phyloP scores from a whole-genome alignment of 2,888 invertebrate genomes.

The Aquatica leii region DNA sequence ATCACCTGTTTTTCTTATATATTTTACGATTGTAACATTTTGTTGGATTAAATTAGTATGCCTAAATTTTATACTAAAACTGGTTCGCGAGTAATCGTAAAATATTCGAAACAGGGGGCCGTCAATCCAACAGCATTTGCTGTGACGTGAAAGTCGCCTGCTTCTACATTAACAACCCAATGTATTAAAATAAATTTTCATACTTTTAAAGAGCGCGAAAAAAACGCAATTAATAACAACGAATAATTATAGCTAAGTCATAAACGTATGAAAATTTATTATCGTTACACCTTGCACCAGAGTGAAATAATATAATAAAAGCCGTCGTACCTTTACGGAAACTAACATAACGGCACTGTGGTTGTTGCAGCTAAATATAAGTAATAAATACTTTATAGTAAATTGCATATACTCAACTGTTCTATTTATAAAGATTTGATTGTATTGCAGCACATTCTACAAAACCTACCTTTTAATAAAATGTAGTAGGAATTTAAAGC shows the following conservation, averaged over 20 bases:
- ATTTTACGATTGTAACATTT: conserved; percentile 26
- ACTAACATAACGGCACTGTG: conserved; percentile 32
- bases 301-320: conserved; percentile 34
- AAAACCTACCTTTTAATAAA: conserved; percentile 39
- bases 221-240: conserved; percentile 16
- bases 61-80: not conserved
- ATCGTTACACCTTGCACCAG: conserved; percentile 42
- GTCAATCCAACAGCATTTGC: conserved; percentile 47
- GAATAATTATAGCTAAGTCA: not conserved
- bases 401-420: conserved; percentile 25
- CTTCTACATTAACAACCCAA: conserved; percentile 43
- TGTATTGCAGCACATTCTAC: conserved; percentile 29
- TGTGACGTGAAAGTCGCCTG: conserved; percentile 48
- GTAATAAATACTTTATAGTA: conserved; percentile 23
- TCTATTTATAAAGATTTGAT: conserved; percentile 30
- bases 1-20: conserved; percentile 53
- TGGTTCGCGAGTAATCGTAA: conserved; percentile 11
- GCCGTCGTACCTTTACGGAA: conserved; percentile 41
- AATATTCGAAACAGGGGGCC: conserved; percentile 45
- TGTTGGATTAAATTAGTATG: not conserved
- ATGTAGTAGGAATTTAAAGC: conserved; percentile 34
- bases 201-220: conserved; percentile 32
- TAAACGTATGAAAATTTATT: conserved; percentile 40
- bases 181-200: conserved; percentile 40
- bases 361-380: conserved; percentile 26